Evolutionary conservation across 2,113 vertebrate genomes (phyloP).

Genomic region (Psilopogon haemacephalus): DNA sequence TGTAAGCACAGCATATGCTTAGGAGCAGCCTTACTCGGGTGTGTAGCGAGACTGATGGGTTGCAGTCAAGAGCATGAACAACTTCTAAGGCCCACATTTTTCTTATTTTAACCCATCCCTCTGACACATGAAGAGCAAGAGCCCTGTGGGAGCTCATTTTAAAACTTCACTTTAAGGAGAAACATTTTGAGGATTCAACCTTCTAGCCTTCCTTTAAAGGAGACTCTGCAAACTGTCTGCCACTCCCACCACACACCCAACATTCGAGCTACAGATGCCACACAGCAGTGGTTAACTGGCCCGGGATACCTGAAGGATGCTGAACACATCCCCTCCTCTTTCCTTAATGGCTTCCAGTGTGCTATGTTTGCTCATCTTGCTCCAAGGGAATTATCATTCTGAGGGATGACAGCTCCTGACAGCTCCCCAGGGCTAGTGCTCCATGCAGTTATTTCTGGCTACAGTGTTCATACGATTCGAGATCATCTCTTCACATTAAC

Average conservation of each 20-base stretch:
- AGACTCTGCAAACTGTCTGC: background rate
- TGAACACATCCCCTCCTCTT: background rate
- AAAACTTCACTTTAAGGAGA: slow-evolving; percentile 23
- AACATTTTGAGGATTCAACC: slow-evolving; percentile 9
- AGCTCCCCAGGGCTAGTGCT: slow-evolving; percentile 27
- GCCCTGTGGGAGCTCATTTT: slow-evolving; percentile 49
- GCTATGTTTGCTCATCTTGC: slow-evolving; percentile 10
- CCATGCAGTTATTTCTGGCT: slow-evolving; percentile 6
- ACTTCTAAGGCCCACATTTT: slow-evolving; percentile 66
- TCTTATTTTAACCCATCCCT: slow-evolving; percentile 56
- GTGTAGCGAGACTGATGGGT: slow-evolving; percentile 56
- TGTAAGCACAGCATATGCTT: slow-evolving; percentile 64
- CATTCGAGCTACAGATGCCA: background rate
- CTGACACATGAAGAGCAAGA: slow-evolving; percentile 38
- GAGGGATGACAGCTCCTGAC: slow-evolving; percentile 21
- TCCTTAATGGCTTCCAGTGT: background rate
- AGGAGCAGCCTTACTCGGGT: slow-evolving; percentile 55
- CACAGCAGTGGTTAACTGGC: background rate
- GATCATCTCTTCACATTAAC: background rate
- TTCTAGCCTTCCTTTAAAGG: slow-evolving; percentile 10
- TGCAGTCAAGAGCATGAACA: slow-evolving; percentile 64
- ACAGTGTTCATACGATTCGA: background rate
- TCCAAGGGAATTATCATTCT: slow-evolving; percentile 1
- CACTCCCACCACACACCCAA: background rate
- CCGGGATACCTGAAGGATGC: background rate